Base-by-base conservation (phyloP, 2,888 invertebrate genomes). In the Acronicta psi region DNA sequence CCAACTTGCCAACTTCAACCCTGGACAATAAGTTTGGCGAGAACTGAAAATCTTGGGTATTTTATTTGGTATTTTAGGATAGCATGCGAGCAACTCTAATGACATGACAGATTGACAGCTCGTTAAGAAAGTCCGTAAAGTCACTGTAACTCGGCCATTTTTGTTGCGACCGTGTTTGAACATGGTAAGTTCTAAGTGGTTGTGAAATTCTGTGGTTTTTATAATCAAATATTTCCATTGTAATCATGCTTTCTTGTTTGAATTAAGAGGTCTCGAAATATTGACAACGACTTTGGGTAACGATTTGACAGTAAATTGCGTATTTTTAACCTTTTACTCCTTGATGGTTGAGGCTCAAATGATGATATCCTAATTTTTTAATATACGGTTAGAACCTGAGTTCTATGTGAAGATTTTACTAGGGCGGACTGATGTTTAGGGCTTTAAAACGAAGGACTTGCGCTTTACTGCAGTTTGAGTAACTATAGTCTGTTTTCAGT, bases 371-470 rank as follows among this genome's bases (percentile, higher is more conserved):
- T 94, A 89, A 84, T 80, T 90, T 84, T 83, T 85, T 88, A 93
- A 94, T 81, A 96, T 95, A 96, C 96, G 96, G 96, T 96, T 96
- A 93, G 94, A 91, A 94, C 95, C 95, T 95, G 96, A 96, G 89
- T 90, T 82, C 88, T 88, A 85, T 95, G 96, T 95, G 94, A 96
- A 96, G 94, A 96, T 96, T 92, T 92, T 81, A 95, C 96, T 96
- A 96, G 96, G 96, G 96, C 96, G 96, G 96, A 96, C 96, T 96
- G 96, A 96, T 89, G 46, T 31, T 38, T 10, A 23, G 13, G 8
- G 13, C 0, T 13, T 2, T 9, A 10, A 11, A 2, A 2, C 14
- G 0, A 0, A 13, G 6, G 13, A 11, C 2, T 10, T 29, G 3
- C 3, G 2, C 4, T 3, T 0, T 5, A 0, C 6, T 0, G n/a